phyloP scores from a whole-genome alignment of 2,888 invertebrate species.

The Harpalus rubripes region DNA sequence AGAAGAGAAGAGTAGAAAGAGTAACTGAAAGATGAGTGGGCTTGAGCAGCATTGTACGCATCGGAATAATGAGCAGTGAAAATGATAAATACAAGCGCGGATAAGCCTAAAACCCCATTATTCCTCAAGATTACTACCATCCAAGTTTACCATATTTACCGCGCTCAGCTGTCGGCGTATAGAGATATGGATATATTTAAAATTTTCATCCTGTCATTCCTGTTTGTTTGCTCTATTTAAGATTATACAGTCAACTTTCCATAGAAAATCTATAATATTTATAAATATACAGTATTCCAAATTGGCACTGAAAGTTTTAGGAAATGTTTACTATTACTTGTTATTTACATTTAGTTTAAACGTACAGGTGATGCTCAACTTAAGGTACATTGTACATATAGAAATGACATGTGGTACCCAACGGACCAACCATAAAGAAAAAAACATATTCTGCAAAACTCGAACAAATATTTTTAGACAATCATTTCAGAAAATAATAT shows the following conservation, averaged over 20 bases:
- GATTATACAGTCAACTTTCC: not conserved
- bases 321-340: too few species aligned
- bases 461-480: too few species aligned
- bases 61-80: conserved; percentile 53
- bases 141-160: not conserved
- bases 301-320: not conserved
- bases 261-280: not conserved
- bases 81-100: conserved; percentile 55
- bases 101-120: not conserved
- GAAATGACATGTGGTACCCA: too few species aligned
- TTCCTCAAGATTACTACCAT: conserved; percentile 17
- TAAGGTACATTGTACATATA: too few species aligned
- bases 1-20: conserved; percentile 22
- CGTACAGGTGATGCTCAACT: too few species aligned
- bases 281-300: not conserved
- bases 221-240: not conserved
- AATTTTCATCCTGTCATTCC: conserved; percentile 43
- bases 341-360: too few species aligned
- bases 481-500: too few species aligned
- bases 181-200: conserved; percentile 24
- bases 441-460: too few species aligned
- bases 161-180: not conserved
- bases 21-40: conserved; percentile 55
- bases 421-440: too few species aligned
- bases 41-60: conserved; percentile 46